Evolutionary conservation across 1,140 invertebrate genomes (phyloP).

Genomic region (Papilio aristodemus): DNA sequence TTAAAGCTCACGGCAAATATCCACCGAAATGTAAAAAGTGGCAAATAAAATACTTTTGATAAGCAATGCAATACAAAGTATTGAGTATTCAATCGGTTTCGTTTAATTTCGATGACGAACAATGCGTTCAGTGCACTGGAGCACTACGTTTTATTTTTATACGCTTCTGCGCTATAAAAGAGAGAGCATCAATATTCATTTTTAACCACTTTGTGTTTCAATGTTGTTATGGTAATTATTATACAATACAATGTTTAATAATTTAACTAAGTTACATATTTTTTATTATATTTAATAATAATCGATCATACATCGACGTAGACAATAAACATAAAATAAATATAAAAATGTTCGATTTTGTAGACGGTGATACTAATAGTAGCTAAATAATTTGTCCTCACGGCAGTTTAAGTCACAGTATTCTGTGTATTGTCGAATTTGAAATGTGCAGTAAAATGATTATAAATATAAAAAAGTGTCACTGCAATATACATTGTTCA

Average conservation of each 20-base stretch:
- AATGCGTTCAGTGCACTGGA: neutral
- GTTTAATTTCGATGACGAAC: slow-evolving; percentile 21
- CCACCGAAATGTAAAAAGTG: neutral
- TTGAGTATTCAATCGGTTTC: slow-evolving; percentile 14
- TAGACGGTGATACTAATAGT: too few relatives aligned
- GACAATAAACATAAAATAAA: too few relatives aligned
- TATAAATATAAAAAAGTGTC: neutral
- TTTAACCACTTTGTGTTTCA: neutral
- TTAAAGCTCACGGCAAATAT: neutral
- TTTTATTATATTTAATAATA: too few relatives aligned
- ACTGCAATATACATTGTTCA: neutral
- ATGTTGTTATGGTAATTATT: neutral
- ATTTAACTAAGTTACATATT: too few relatives aligned
- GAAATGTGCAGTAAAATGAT: neutral
- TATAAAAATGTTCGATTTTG: too few relatives aligned
- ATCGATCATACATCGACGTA: too few relatives aligned
- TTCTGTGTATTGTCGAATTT: neutral
- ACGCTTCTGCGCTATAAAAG: neutral
- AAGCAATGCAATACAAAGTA: neutral
- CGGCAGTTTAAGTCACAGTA: too few relatives aligned
- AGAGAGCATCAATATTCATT: neutral
- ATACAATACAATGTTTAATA: too few relatives aligned
- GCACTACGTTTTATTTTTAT: slow-evolving; percentile 2
- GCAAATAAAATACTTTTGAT: neutral
- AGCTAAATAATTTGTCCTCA: too few relatives aligned